Conservation (phyloP, 1,140 invertebrate genomes). For the Diorhabda carinulata region DNA sequence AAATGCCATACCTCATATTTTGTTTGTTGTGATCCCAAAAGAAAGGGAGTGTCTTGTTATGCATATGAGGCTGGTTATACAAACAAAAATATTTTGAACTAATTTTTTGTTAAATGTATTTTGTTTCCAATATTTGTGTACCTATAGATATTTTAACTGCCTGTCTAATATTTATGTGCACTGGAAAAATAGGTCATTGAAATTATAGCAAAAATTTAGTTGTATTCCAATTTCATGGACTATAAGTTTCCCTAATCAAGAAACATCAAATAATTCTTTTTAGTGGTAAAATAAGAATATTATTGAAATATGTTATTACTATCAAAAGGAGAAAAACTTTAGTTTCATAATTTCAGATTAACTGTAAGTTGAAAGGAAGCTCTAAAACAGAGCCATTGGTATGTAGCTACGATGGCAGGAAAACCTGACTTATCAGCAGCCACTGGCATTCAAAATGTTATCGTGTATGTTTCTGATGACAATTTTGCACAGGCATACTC, state of each 20-base stretch:
- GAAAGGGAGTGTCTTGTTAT: neutral
- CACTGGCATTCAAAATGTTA: slow-evolving; percentile 49
- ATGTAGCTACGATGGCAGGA: slow-evolving; percentile 47
- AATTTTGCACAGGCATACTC: slow-evolving; percentile 48
- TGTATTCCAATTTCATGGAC: neutral
- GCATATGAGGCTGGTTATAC: neutral
- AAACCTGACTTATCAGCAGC: slow-evolving; percentile 49
- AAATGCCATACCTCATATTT: slow-evolving; percentile 10
- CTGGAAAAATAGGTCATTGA: too few relatives aligned
- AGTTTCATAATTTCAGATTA: slow-evolving; percentile 36
- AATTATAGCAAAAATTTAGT: too few relatives aligned
- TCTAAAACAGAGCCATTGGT: slow-evolving; percentile 45
- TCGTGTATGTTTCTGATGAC: slow-evolving; percentile 51
- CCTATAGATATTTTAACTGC: too few relatives aligned
- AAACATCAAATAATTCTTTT: neutral
- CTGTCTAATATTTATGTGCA: too few relatives aligned
- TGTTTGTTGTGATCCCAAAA: slow-evolving; percentile 5
- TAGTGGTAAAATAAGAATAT: neutral
- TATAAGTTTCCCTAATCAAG: neutral
- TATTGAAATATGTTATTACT: neutral
- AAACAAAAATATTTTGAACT: neutral
- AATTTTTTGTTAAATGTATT: too few relatives aligned
- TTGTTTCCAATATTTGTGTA: too few relatives aligned
- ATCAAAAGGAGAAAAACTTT: neutral
- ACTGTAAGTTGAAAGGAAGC: slow-evolving; percentile 42